Evolutionary conservation across 2,888 invertebrate species (phyloP).

Genomic region (Andrena trimmerana): DNA sequence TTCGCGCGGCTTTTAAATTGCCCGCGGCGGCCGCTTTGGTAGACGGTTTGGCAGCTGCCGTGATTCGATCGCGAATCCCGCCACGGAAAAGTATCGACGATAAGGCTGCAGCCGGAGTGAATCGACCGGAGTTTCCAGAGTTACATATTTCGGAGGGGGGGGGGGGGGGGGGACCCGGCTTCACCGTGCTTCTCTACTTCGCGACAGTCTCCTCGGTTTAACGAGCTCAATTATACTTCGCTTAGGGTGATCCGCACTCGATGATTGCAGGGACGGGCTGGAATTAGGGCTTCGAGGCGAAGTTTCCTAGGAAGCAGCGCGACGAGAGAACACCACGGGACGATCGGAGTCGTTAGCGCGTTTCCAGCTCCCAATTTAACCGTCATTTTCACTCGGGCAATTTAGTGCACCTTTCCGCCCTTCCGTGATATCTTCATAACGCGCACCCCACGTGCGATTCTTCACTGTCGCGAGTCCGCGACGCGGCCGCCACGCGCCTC

Average conservation of each 20-base stretch:
- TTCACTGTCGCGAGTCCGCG: conserved; percentile 27
- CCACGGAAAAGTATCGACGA: not conserved
- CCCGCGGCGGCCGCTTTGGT: conserved; percentile 60
- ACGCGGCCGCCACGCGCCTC: no score
- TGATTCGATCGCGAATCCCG: conserved; percentile 71
- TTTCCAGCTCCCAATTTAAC: conserved; percentile 61
- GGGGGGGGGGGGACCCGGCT: not conserved
- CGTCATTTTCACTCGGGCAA: conserved; percentile 63
- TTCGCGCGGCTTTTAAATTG: conserved; percentile 76
- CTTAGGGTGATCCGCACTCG: conserved; percentile 72
- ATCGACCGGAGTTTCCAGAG: conserved; percentile 14
- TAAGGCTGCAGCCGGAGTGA: not conserved
- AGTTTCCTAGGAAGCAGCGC: conserved; percentile 31
- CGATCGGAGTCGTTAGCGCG: conserved; percentile 65
- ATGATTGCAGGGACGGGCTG: conserved; percentile 58
- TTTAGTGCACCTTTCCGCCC: conserved; percentile 53
- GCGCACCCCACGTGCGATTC: conserved; percentile 29
- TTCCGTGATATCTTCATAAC: conserved; percentile 62
- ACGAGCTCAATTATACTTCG: conserved; percentile 77
- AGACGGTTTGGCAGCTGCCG: conserved; percentile 76
- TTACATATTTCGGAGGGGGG: conserved; percentile 17
- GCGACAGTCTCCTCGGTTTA: conserved; percentile 59
- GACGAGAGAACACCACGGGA: conserved; percentile 35
- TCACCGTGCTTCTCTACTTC: not conserved
- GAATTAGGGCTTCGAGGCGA: conserved; percentile 48